Evolutionary conservation across 2,113 vertebrate genomes (phyloP).

Genomic region (Polypterus bichir): DNA sequence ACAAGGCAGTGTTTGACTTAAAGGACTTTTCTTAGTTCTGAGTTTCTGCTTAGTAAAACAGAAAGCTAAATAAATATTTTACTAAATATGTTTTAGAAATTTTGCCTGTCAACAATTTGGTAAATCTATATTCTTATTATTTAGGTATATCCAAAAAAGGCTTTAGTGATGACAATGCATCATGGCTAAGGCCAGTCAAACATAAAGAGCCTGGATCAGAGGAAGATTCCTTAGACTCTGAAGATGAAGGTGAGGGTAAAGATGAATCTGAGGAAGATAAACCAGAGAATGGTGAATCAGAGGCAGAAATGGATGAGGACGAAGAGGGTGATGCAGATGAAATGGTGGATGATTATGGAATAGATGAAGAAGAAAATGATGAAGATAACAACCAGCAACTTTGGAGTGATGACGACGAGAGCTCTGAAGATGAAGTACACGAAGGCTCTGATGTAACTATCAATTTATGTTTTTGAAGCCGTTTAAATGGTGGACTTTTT

Average conservation of each 20-base stretch:
- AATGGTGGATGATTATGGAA: constrained; percentile 77
- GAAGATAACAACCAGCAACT: not conserved
- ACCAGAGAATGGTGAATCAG: constrained; percentile 37
- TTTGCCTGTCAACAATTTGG: too few relatives aligned
- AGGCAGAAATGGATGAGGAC: constrained; percentile 7
- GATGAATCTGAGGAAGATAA: constrained; percentile 51
- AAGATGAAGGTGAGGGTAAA: constrained; percentile 36
- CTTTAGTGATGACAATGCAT: constrained; percentile 60
- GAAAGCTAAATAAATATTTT: too few relatives aligned
- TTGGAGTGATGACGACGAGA: constrained; percentile 3
- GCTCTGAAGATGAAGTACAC: constrained; percentile 26
- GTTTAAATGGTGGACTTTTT: too few relatives aligned
- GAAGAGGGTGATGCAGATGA: constrained; percentile 59
- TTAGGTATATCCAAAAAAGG: constrained; percentile 28
- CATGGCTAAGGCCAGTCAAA: constrained; percentile 55
- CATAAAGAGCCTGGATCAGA: constrained; percentile 46
- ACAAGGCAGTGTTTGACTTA: too few relatives aligned
- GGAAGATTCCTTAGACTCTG: not conserved
- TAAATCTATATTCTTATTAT: too few relatives aligned
- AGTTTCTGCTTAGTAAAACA: too few relatives aligned
- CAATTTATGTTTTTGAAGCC: not conserved
- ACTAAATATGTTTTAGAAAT: too few relatives aligned
- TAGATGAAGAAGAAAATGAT: constrained; percentile 35
- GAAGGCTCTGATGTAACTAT: constrained; percentile 44
- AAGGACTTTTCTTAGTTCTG: too few relatives aligned